Percentiles rank a stretch among this genome's conserved stretches.
Evolutionary conservation across 2,888 invertebrate species (phyloP).

Genomic region (Cerceris ruficornis): DNA sequence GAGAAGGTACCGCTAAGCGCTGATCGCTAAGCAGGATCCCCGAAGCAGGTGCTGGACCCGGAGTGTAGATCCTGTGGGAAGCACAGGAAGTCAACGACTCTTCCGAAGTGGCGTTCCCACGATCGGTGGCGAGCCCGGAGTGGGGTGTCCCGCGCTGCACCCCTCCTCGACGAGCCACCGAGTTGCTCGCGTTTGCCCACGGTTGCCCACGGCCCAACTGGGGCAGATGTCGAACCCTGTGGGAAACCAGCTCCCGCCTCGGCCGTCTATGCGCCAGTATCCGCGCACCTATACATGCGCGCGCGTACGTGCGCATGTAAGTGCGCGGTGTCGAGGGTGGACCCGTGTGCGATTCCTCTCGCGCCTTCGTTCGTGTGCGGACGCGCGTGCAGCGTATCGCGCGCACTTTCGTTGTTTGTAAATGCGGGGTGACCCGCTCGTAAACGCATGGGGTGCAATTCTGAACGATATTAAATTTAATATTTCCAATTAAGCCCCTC

Average conservation of each 20-base stretch:
- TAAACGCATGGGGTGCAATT: constrained; percentile 19
- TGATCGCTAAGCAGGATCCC: constrained; percentile 66
- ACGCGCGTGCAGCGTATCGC: background rate
- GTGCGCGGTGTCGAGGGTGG: background rate
- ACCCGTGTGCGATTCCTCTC: background rate
- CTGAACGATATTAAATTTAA: constrained; percentile 61
- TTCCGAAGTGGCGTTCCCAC: constrained; percentile 81
- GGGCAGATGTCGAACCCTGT: constrained; percentile 80
- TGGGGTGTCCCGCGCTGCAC: constrained; percentile 59
- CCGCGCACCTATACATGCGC: constrained; percentile 10
- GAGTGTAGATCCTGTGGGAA: constrained; percentile 79
- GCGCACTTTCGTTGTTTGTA: constrained; percentile 35
- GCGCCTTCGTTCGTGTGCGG: constrained; percentile 8
- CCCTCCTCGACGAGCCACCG: constrained; percentile 63
- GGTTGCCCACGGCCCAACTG: constrained; percentile 27
- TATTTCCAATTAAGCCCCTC: constrained; percentile 48
- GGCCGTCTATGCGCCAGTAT: constrained; percentile 17
- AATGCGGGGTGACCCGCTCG: constrained; percentile 13
- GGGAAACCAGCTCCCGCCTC: constrained; percentile 75
- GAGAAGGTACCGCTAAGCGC: constrained; percentile 64
- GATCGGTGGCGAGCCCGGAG: constrained; percentile 74
- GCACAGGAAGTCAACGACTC: constrained; percentile 82
- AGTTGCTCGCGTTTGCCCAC: constrained; percentile 29
- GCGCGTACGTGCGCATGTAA: constrained; percentile 7
- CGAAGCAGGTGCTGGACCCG: constrained; percentile 77